These are phyloP conservation scores for Monoplex corrugatus DNA, from an alignment of 2,888 invertebrate species.

Conservation along the genomic window DNA sequence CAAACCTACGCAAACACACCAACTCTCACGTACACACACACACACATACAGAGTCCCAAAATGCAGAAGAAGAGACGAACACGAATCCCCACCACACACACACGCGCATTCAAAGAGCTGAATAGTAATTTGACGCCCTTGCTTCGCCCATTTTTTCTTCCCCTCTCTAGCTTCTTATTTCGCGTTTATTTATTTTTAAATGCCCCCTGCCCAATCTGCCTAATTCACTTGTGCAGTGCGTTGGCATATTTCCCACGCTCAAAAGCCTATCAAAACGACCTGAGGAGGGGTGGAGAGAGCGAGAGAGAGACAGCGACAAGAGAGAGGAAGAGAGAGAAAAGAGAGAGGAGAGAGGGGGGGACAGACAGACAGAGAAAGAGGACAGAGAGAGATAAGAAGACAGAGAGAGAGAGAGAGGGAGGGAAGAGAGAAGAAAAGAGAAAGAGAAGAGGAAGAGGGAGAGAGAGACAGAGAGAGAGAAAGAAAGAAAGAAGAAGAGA, in stretches of 20 bases:
- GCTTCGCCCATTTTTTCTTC: too few relatives aligned
- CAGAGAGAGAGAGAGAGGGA: background rate
- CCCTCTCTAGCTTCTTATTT: too few relatives aligned
- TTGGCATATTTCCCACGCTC: too few relatives aligned
- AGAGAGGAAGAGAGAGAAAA: too few relatives aligned
- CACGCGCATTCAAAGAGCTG: background rate
- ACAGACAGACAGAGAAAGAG: background rate
- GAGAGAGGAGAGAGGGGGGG: background rate
- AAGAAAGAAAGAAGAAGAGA: background rate
- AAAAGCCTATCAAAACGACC: too few relatives aligned
- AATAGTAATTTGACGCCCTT: background rate
- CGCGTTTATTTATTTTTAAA: too few relatives aligned
- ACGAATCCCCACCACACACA: background rate
- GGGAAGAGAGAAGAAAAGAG: background rate
- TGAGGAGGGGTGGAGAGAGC: background rate
- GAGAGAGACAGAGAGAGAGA: background rate
- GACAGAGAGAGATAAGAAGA: background rate
- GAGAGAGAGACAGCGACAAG: background rate
- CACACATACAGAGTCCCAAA: background rate
- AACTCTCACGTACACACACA: constrained; percentile 27
- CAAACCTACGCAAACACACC: background rate
- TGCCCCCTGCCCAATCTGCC: background rate
- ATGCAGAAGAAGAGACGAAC: background rate
- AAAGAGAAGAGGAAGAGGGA: background rate
- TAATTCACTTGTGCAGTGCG: background rate